Evolutionary conservation across 2,888 invertebrate genomes (phyloP).

Genomic region (Odontothrips loti): DNA sequence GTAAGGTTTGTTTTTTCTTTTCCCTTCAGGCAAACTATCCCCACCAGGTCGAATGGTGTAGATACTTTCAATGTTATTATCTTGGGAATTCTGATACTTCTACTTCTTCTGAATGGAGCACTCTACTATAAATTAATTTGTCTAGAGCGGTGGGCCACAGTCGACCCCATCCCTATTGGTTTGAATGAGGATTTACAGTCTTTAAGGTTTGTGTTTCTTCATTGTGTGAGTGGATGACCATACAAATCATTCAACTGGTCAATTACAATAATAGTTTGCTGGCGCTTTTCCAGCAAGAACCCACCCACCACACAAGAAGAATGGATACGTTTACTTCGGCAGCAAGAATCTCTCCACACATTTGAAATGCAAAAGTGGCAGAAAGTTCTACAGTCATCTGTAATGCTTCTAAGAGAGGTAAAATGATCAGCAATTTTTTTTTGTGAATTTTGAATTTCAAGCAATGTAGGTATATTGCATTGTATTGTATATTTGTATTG

Average conservation of each 20-base stretch:
- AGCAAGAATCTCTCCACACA: constrained; percentile 75
- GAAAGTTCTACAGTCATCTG: constrained; percentile 65
- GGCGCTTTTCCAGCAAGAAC: constrained; percentile 49
- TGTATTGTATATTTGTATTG: constrained; percentile 18
- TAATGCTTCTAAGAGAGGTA: constrained; percentile 70
- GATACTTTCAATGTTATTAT: constrained; percentile 51
- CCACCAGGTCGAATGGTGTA: constrained; percentile 39
- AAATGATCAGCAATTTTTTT: constrained; percentile 37
- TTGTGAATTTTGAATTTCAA: background rate
- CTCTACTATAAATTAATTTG: constrained; percentile 80
- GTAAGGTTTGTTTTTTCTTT: constrained; percentile 9
- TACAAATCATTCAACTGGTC: too few species aligned
- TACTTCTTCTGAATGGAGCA: constrained; percentile 68
- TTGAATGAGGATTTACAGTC: constrained; percentile 24
- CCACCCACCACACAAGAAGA: constrained; percentile 72
- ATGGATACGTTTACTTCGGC: constrained; percentile 73
- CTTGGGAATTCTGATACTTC: constrained; percentile 58
- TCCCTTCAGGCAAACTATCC: constrained; percentile 38
- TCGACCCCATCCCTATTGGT: constrained; percentile 31
- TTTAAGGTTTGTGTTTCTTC: constrained; percentile 31
- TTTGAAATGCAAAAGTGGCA: constrained; percentile 81
- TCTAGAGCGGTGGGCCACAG: constrained; percentile 53
- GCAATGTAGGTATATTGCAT: constrained; percentile 12
- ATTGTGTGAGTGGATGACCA: constrained; percentile 14
- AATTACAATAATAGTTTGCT: background rate